A percentile compares a stretch with the other conserved stretches of the same genome.
phyloP scores from a whole-genome alignment of 37 sponge, comb jelly and placozoan species.

The Crambe crambe region DNA sequence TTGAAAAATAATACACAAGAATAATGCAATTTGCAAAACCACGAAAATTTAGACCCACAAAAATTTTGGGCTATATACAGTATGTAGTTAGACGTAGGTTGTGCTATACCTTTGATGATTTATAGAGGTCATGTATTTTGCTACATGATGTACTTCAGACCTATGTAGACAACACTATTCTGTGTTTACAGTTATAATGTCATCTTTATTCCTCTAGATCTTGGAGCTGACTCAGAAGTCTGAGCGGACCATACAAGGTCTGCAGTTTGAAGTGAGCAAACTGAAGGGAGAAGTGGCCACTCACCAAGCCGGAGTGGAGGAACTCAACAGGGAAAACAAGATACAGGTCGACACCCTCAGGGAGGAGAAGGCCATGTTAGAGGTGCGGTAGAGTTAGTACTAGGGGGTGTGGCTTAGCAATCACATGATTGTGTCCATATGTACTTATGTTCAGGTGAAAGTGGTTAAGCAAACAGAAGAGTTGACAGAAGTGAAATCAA shows the following conservation, averaged over 20 bases:
- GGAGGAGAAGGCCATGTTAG: conserved; percentile 47
- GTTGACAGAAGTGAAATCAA: not conserved
- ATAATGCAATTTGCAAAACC: too few relatives aligned
- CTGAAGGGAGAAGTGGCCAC: conserved; percentile 58
- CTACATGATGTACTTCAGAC: too few relatives aligned
- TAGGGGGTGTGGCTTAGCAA: not conserved
- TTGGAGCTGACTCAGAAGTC: conserved; percentile 61
- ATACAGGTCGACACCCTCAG: conserved; percentile 21
- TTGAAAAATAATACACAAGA: too few relatives aligned
- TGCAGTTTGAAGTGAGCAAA: conserved; percentile 25
- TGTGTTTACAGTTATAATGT: too few relatives aligned
- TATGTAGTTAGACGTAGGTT: too few relatives aligned
- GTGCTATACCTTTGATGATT: too few relatives aligned
- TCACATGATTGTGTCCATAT: not conserved
- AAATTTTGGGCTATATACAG: too few relatives aligned
- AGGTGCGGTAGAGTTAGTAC: conserved; percentile 40
- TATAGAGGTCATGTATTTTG: too few relatives aligned
- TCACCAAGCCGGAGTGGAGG: conserved; percentile 33
- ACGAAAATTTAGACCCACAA: too few relatives aligned
- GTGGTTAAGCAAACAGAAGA: conserved; percentile 11
- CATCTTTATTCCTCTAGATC: conserved; percentile 20
- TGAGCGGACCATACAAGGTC: conserved; percentile 16
- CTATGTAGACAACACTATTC: too few relatives aligned
- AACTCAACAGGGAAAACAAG: conserved; percentile 44
- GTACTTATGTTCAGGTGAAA: conserved; percentile 27